These are phyloP conservation scores for Miltochrista miniata DNA, from an alignment of 2,888 invertebrate genomes.

Conservation along the genomic window DNA sequence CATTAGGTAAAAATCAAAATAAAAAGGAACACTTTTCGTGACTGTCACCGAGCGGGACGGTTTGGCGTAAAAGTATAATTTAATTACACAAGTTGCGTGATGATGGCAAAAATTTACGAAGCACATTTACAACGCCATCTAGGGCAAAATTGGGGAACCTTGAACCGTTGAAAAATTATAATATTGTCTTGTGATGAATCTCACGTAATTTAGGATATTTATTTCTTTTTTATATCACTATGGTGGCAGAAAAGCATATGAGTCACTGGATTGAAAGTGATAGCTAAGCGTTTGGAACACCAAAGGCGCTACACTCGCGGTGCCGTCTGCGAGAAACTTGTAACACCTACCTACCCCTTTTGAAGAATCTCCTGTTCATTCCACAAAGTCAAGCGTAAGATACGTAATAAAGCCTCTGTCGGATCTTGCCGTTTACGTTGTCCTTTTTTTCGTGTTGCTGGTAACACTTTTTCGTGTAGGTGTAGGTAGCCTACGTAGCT, in stretches of 20 bases:
- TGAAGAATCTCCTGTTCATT: too few relatives aligned
- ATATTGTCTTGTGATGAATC: neutral
- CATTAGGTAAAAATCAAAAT: conserved; percentile 12
- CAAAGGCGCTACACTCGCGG: too few relatives aligned
- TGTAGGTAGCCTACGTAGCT: neutral
- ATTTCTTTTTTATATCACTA: too few relatives aligned
- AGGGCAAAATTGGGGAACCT: conserved; percentile 1
- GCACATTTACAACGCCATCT: conserved; percentile 18
- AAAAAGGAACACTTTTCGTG: conserved; percentile 17
- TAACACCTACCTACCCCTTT: too few relatives aligned
- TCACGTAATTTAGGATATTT: too few relatives aligned
- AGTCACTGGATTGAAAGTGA: too few relatives aligned
- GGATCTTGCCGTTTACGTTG: too few relatives aligned
- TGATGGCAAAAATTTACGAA: conserved; percentile 10
- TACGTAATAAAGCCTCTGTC: too few relatives aligned
- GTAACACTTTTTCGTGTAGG: neutral
- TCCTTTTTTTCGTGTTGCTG: neutral
- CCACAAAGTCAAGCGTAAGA: too few relatives aligned
- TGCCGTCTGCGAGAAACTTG: too few relatives aligned
- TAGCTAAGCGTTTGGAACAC: too few relatives aligned
- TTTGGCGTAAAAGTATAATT: conserved; percentile 48
- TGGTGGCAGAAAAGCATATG: too few relatives aligned
- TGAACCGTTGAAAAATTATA: neutral
- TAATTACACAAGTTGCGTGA: conserved; percentile 56
- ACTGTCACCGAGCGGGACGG: conserved; percentile 28